These are phyloP conservation scores for Cuniculus paca DNA, from an alignment of 2,797 vertebrate species.

Conservation along the genomic window DNA sequence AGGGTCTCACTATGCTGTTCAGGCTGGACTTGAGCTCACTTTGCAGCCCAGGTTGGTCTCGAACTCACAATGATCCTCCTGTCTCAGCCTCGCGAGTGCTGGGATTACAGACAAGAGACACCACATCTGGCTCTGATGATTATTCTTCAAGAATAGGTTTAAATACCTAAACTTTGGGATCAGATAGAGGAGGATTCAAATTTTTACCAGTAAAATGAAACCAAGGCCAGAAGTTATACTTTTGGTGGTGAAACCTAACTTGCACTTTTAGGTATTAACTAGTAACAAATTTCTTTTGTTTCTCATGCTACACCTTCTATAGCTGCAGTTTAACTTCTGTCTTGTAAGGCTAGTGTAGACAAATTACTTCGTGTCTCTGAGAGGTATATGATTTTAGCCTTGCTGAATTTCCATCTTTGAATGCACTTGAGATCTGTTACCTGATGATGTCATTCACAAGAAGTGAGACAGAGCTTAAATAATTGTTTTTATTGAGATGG, in stretches of 20 bases:
- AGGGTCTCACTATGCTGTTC: no score
- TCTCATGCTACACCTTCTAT: background rate
- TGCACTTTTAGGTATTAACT: background rate
- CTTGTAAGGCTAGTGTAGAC: background rate
- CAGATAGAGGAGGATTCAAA: background rate
- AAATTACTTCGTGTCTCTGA: background rate
- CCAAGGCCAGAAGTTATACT: background rate
- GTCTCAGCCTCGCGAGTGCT: no score
- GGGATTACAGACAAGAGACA: no score
- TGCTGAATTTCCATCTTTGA: background rate
- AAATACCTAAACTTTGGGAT: background rate
- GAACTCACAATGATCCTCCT: no score
- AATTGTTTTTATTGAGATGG: background rate
- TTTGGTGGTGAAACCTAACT: background rate
- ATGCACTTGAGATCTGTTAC: background rate
- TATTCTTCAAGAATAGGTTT: conserved; percentile 5
- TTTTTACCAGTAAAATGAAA: background rate
- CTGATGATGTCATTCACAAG: background rate
- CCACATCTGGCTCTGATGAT: no score
- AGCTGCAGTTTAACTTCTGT: background rate
- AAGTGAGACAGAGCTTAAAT: background rate
- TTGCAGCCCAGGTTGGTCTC: no score
- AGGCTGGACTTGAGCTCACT: no score
- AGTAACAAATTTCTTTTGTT: background rate
- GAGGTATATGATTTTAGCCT: background rate